Percentiles rank a stretch among this genome's conserved stretches.
phyloP scores from a whole-genome alignment of 2,113 vertebrate genomes.

The Dinomys branickii region DNA sequence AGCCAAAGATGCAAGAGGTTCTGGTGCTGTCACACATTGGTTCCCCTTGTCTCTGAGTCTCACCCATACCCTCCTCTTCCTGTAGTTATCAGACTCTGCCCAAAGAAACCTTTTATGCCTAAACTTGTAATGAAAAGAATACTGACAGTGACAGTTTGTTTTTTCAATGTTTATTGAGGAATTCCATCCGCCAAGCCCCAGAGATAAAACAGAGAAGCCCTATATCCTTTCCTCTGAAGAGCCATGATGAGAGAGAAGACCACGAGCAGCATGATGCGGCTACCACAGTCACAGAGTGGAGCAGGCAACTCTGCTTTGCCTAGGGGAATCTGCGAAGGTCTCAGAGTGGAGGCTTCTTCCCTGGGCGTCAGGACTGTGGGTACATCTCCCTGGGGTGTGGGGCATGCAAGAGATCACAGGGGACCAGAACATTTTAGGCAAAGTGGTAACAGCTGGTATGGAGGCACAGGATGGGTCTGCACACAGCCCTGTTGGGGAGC shows the following conservation, averaged over 20 bases:
- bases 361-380: background rate
- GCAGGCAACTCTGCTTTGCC: background rate
- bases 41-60: background rate
- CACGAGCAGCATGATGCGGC: too few relatives aligned
- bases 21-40: background rate
- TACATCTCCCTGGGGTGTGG: background rate
- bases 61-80: background rate
- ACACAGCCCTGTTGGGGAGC: background rate
- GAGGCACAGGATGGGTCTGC: too few relatives aligned
- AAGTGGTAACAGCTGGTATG: background rate
- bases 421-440: background rate
- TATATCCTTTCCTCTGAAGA: background rate
- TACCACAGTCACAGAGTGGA: background rate
- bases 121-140: slow-evolving; percentile 24
- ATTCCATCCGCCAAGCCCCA: background rate
- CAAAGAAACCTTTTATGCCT: slow-evolving; percentile 2
- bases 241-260: background rate
- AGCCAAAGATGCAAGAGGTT: background rate
- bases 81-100: background rate
- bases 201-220: background rate
- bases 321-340: too few relatives aligned
- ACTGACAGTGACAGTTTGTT: background rate
- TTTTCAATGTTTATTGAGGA: background rate
- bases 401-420: background rate
- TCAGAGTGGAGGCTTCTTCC: background rate